Evolutionary conservation across 2,113 vertebrate genomes (phyloP).

Genomic region (Psammodynastes pulverulentus): DNA sequence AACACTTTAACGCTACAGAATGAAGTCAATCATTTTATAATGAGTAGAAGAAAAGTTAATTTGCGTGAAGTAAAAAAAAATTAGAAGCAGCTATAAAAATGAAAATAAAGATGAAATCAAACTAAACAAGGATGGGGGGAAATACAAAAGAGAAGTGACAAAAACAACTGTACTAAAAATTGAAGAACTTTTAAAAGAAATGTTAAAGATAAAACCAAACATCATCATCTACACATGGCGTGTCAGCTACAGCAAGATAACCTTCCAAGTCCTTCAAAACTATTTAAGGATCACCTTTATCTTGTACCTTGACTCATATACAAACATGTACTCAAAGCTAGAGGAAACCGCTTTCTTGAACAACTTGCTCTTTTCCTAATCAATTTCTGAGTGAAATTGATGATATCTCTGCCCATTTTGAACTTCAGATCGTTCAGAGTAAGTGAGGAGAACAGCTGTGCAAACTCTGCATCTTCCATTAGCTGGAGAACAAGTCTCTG

Average conservation of each 20-base stretch:
- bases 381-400: neutral
- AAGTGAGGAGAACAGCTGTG: neutral
- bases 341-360: neutral
- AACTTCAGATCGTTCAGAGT: neutral
- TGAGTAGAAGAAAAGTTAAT: neutral
- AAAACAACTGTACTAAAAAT: neutral
- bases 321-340: neutral
- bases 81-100: neutral
- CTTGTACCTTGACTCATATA: neutral
- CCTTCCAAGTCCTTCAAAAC: neutral
- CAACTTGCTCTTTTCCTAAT: neutral
- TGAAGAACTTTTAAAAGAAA: neutral
- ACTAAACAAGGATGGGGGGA: neutral
- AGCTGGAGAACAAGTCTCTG: neutral
- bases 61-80: neutral
- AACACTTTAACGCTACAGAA: neutral
- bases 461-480: neutral
- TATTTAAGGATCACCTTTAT: neutral
- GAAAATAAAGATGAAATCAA: neutral
- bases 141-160: neutral
- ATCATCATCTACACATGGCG: neutral
- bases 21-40: neutral
- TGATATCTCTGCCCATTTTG: neutral
- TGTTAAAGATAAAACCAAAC: neutral
- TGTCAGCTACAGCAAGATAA: neutral